Conservation (phyloP, 2,797 vertebrate species). For the Myotis myotis region DNA sequence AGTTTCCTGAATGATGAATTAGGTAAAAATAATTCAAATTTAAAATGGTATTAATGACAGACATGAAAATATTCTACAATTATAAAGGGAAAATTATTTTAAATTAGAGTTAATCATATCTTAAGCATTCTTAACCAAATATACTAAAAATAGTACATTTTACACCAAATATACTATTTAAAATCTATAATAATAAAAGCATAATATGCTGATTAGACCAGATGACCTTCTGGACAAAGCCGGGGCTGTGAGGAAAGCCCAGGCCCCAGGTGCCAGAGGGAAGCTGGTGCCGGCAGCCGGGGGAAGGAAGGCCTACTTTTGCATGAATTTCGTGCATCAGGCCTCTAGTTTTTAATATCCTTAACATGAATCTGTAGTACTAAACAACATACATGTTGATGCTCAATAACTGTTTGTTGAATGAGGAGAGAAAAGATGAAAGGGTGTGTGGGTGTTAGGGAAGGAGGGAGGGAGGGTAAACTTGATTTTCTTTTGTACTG, state of each 20-base stretch:
- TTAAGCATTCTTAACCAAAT: background rate
- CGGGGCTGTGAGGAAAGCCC: too few species aligned
- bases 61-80: conserved; percentile 3
- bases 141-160: background rate
- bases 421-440: background rate
- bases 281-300: too few species aligned
- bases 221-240: too few species aligned
- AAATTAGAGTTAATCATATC: background rate
- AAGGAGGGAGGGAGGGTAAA: background rate
- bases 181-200: background rate
- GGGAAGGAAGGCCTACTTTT: too few species aligned
- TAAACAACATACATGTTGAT: background rate
- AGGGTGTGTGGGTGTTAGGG: background rate
- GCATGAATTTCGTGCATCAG: too few species aligned
- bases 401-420: background rate
- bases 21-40: background rate
- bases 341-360: background rate
- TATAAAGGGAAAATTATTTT: background rate
- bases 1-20: background rate
- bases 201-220: too few species aligned
- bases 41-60: conserved; percentile 5
- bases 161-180: background rate
- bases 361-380: background rate
- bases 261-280: too few species aligned
- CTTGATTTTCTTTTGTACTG: background rate